phyloP scores from a whole-genome alignment of 2,888 invertebrate genomes.

The Elegia similella region DNA sequence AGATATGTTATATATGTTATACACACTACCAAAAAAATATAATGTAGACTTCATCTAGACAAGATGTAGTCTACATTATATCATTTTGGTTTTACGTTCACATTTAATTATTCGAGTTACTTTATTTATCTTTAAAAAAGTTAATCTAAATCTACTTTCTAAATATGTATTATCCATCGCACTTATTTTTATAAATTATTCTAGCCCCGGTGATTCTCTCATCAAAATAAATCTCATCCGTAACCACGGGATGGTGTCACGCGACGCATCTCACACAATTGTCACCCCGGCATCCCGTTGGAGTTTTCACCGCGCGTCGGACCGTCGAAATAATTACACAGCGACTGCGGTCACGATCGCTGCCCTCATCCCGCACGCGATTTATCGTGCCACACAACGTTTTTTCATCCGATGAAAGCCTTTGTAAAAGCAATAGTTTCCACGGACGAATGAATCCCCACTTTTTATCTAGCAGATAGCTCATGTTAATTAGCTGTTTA shows the following conservation, averaged over 20 bases:
- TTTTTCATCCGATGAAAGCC: slow-evolving; percentile 73
- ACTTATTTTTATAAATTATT: too few species aligned
- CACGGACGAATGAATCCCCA: slow-evolving; percentile 63
- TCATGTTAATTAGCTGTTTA: slow-evolving; percentile 40
- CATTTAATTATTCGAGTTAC: too few species aligned
- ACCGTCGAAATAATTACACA: slow-evolving; percentile 18
- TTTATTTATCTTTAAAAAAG: too few species aligned
- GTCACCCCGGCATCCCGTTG: slow-evolving; percentile 14
- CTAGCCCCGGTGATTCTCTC: neutral
- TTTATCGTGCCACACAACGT: slow-evolving; percentile 59
- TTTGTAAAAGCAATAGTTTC: slow-evolving; percentile 70
- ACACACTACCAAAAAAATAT: too few species aligned
- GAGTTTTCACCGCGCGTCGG: slow-evolving; percentile 8
- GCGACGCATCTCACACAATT: slow-evolving; percentile 18
- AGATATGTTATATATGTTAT: too few species aligned
- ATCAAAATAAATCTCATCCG: neutral
- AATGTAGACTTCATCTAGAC: too few species aligned
- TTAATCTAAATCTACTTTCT: too few species aligned
- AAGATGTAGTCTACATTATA: too few species aligned
- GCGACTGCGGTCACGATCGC: slow-evolving; percentile 41
- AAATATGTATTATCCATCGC: too few species aligned
- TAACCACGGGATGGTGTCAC: neutral
- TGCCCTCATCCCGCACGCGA: slow-evolving; percentile 58
- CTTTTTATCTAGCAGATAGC: slow-evolving; percentile 58
- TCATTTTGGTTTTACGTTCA: too few species aligned